Base-by-base conservation (phyloP, 2,797 vertebrate genomes). In the Falco peregrinus region DNA sequence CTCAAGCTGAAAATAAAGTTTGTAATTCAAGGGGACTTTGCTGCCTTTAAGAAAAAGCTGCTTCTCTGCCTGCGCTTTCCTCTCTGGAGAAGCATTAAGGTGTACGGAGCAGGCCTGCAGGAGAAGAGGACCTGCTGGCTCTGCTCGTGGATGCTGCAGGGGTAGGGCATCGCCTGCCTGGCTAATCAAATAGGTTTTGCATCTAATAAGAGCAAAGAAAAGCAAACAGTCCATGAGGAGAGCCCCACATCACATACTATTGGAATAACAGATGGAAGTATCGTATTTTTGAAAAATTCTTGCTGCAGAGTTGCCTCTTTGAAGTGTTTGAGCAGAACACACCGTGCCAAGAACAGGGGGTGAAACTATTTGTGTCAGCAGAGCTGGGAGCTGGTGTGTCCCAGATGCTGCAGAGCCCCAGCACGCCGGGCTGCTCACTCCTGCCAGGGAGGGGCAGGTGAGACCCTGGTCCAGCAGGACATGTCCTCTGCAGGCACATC, bases 221-320 rank as follows among this genome's bases (percentile, higher is more conserved):
- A 96, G 73, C 94, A 97, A 97, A 96, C 78, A 70, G 91, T 83
- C 95, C 50, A 35, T 60, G 87, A 97, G 97, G 94, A 95, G 94
- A 97, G 91, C 97, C 97, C 96, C 96, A 93, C 76, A 74, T 94
- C 95, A 93, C 83, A 96, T 91, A 95, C 93, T 96, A 96, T 96
- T 97, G 97, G 95, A 98, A 97, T 97, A 98, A 97, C 98, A 98
- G 97, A 98, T 98, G 98, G 98, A 98, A 98, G 98, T 97, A 97
- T 97, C 95, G 90, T 89, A 95, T 97, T 98, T 97, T 98, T 93
- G 73, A 98, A 97, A 93, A 97, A 97, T 98, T 98, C 97, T 97
- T 98, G 96, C 96, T 95, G 83, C 95, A 95, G 95, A 91, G 93
- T 92, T 16, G 53, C 94, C 82, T 84, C 96, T 98, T 98, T 97